Evolutionary conservation across 2,797 vertebrate genomes (phyloP).

Genomic region (Eupleurogrammus muticus): DNA sequence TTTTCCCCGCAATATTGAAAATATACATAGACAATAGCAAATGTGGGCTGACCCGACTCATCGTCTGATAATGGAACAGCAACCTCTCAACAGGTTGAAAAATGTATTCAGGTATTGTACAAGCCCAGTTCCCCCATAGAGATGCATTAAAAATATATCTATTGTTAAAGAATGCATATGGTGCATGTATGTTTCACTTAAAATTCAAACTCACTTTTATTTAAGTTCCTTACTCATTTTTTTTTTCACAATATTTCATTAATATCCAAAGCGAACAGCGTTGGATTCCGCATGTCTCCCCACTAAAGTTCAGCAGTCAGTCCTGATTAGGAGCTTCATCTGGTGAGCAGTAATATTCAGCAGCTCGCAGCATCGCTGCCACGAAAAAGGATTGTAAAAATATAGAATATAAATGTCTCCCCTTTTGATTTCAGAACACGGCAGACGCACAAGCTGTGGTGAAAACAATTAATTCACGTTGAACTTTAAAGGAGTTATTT

Average conservation of each 20-base stretch:
- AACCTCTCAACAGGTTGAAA: neutral
- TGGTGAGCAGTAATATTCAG: neutral
- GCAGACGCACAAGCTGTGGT: too few species aligned
- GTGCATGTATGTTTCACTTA: neutral
- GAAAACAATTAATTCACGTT: too few species aligned
- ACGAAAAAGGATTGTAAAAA: too few species aligned
- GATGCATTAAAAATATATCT: neutral
- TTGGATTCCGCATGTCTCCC: neutral
- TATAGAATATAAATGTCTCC: too few species aligned
- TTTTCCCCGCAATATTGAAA: neutral
- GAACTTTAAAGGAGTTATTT: neutral
- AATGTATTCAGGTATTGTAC: neutral
- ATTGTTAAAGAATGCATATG: neutral
- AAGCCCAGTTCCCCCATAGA: neutral
- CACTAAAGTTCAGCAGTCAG: constrained; percentile 2
- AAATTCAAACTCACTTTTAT: neutral
- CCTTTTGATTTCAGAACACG: too few species aligned
- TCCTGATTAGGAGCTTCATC: neutral
- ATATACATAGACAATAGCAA: neutral
- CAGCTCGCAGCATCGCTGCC: too few species aligned
- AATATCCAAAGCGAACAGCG: neutral
- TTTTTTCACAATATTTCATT: neutral
- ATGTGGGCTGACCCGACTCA: neutral
- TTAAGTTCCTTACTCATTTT: neutral
- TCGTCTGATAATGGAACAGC: too few species aligned